Evolutionary conservation across 2,797 vertebrate genomes (phyloP).

Genomic region (Chaenodraco wilsoni): DNA sequence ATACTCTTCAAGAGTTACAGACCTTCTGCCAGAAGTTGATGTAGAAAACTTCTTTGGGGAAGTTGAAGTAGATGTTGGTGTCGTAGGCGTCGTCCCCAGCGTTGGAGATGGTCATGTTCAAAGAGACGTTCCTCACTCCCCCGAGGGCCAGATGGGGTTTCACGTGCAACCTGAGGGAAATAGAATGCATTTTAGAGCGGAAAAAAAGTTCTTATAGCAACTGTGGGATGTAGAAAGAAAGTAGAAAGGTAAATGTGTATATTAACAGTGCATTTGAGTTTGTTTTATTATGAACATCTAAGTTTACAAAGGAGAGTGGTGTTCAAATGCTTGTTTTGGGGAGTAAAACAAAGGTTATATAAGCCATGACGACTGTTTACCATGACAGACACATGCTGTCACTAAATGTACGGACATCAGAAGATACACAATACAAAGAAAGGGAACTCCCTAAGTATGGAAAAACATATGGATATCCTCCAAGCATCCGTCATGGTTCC

Average conservation of each 20-base stretch:
- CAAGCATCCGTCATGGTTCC: slow-evolving; percentile 78
- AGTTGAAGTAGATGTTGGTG: slow-evolving; percentile 96
- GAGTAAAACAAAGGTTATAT: neutral
- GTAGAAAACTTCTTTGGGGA: slow-evolving; percentile 96
- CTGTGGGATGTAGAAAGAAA: neutral
- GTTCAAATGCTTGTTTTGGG: slow-evolving; percentile 12
- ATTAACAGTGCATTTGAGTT: neutral
- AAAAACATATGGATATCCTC: slow-evolving; percentile 79
- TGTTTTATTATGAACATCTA: slow-evolving; percentile 29
- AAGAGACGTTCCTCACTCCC: slow-evolving; percentile 93
- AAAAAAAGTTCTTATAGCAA: slow-evolving; percentile 13
- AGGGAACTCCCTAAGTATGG: slow-evolving; percentile 73
- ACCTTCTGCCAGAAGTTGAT: slow-evolving; percentile 99
- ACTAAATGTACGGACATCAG: slow-evolving; percentile 21
- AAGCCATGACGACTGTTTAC: neutral
- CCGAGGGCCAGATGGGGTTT: slow-evolving; percentile 91
- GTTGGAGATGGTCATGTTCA: slow-evolving; percentile 94
- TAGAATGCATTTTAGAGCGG: slow-evolving; percentile 12
- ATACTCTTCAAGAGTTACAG: slow-evolving; percentile 59
- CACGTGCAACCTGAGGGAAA: slow-evolving; percentile 70
- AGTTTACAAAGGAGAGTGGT: neutral
- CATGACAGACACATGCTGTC: slow-evolving; percentile 24
- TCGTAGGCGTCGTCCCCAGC: slow-evolving; percentile 96
- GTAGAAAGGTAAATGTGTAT: neutral
- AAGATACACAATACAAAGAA: slow-evolving; percentile 57